Base-by-base conservation (phyloP, 2,797 vertebrate genomes). In the Nyctalus aviator region DNA sequence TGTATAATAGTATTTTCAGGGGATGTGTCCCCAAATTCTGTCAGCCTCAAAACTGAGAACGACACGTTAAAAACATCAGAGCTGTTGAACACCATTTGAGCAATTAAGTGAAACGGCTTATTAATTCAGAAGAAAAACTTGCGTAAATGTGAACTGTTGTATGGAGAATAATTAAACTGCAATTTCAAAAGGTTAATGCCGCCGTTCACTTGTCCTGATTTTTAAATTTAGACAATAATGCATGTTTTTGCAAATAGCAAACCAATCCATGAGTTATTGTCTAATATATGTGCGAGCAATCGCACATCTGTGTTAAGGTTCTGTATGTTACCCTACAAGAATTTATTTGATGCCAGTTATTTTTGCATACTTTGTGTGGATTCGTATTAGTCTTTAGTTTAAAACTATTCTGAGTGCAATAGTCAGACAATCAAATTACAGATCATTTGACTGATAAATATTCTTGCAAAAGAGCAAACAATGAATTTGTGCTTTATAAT, bases 101-200 rank as follows among this genome's bases (percentile, higher is more conserved):
- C 55, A 96, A 94, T 96, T 90, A 96, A 96, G 91, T 92, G 10
- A 95, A 95, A 87, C 1, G 35, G 93, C 92, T 82, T 95, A 94
- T 92, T 96, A 91, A 94, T 96, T 97, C 94, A 18, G 6, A 95
- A 71, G 48, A 88, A 97, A 97, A 96, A 27, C 82, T 90, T 95
- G 46, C 76, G 90, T 79, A 92, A 96, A 87, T 88, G 73, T 87
- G 94, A 97, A 91, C 32, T 93, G 57, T 20, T 81, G 30, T 90
- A 25, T 88, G 66, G 93, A 96, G 91, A 95, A 95, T 95, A 97
- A 97, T 97, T 97, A 94, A 97, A 96, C 48, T 81, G 77, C 76
- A 89, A 91, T 96, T 98, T 48, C 66, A 77, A 98, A 98, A 97
- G 96, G 95, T 96, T 97, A 96, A 95, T 92, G 57, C 48, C 95